phyloP scores from a whole-genome alignment of 2,888 invertebrate species.

The Elegia similella region DNA sequence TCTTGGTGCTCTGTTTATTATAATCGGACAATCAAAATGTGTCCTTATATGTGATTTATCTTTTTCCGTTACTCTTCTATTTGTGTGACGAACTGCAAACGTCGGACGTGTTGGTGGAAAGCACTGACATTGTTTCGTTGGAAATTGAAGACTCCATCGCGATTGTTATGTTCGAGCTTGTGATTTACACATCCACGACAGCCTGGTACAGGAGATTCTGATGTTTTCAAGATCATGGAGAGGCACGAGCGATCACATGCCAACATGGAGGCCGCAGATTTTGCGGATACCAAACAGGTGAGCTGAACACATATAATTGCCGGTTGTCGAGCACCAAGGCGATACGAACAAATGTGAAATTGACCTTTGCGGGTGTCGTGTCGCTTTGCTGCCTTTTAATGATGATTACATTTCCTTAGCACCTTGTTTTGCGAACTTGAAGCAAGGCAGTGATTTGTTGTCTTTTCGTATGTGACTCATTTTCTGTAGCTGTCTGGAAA shows the following conservation, averaged over 20 bases:
- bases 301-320: constrained; percentile 62
- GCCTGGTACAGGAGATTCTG: constrained; percentile 70
- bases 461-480: neutral
- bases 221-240: constrained; percentile 76
- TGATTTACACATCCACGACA: constrained; percentile 61
- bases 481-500: neutral
- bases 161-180: constrained; percentile 74
- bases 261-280: constrained; percentile 84
- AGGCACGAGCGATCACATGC: constrained; percentile 76
- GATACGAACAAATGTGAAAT: constrained; percentile 33
- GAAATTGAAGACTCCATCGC: constrained; percentile 67
- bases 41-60: constrained; percentile 39
- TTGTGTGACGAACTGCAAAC: constrained; percentile 47
- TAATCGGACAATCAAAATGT: constrained; percentile 44
- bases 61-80: constrained; percentile 31
- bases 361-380: constrained; percentile 47
- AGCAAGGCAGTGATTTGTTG: constrained; percentile 13
- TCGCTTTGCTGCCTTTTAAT: constrained; percentile 40
- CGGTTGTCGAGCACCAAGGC: constrained; percentile 54
- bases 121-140: constrained; percentile 78
- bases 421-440: constrained; percentile 10
- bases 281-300: constrained; percentile 85
- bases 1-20: constrained; percentile 46
- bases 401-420: neutral
- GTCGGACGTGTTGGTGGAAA: constrained; percentile 66